Evolutionary conservation across 2,888 invertebrate genomes (phyloP), one percentile per base, ranked within the genome.

Genomic region (Mesopsocus fuscifrons): DNA sequence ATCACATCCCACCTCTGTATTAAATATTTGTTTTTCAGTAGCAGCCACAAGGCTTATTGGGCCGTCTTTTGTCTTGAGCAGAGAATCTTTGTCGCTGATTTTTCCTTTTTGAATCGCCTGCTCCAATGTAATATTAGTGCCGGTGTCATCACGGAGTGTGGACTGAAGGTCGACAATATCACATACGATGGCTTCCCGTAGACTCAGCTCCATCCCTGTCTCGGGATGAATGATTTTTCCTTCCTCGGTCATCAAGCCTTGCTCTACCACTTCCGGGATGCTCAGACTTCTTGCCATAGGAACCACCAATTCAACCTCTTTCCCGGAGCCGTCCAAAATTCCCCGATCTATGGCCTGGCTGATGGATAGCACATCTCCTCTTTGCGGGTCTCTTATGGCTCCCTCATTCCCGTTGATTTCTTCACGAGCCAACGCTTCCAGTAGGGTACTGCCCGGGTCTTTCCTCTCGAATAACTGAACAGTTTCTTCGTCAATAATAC

Each of bases 121-220:
- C 51, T 74, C 71, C 35, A 95, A 59, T 0, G 83, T 81, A 21
- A 88, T 66, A 47, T 68, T 67, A 48, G 68, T 68, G 30, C 71
- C 72, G 2, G 74, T 73, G 30, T 71, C 65, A 52, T 72, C 68
- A 23, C 62, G 63, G 43, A 94, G 63, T 42, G 68, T 68, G 9
- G 87, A 82, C 43, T 77, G 62, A 1, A 85, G 77, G 65, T 94
- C 85, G 41, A 91, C 72, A 51, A 91, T 78, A 54, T 91, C 89
- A 58, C 83, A 84, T 52, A 80, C 72, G 41, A 92, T 80, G 20
- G 91, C 85, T 68, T 89, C 81, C 51, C 74, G 69, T 47, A 91
- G 65, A 44, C 78, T 76, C 42, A 91, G 65, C 47, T 75, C 72
- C 50, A 67, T 72, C 2, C 89, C 89, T 17, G 83, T 81, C 63